Evolutionary conservation across 35 echinoderm and acorn worm species (phyloP).

Genomic region (Strongylocentrotus purpuratus): DNA sequence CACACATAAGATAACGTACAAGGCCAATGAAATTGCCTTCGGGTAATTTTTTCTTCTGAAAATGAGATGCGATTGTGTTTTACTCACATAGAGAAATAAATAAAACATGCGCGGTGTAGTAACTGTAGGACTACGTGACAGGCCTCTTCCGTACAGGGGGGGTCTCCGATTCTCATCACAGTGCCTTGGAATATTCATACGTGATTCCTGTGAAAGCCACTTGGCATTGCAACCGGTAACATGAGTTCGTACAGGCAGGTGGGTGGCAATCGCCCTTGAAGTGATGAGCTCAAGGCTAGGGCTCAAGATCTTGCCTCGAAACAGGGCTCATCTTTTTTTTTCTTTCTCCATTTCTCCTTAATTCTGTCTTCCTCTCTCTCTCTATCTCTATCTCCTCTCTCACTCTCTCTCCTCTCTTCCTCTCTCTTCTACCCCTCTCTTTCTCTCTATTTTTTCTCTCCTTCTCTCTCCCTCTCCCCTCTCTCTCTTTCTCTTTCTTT

Average conservation of each 20-base stretch:
- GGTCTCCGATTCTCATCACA: not conserved
- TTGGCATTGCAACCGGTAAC: conserved; percentile 15
- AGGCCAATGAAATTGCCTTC: too few species aligned
- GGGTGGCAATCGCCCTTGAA: not conserved
- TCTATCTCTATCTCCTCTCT: not conserved
- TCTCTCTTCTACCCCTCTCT: not conserved
- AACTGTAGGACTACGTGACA: too few species aligned
- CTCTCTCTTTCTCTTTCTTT: not conserved
- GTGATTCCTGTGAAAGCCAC: not conserved
- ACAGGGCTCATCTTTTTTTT: too few species aligned
- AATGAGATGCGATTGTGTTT: too few species aligned
- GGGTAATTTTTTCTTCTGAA: too few species aligned
- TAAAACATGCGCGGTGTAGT: too few species aligned
- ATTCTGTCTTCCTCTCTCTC: not conserved
- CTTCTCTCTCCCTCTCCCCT: not conserved
- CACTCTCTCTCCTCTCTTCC: not conserved
- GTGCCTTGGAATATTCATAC: not conserved
- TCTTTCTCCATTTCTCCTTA: not conserved
- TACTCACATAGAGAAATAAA: too few species aligned
- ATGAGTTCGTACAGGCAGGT: not conserved
- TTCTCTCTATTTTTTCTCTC: too few species aligned
- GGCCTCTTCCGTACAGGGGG: too few species aligned
- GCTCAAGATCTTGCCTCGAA: not conserved
- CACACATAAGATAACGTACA: too few species aligned
- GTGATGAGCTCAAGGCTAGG: not conserved